These are phyloP conservation scores for Bombus soroeensis DNA, from an alignment of 1,140 invertebrate species.

Conservation along the genomic window DNA sequence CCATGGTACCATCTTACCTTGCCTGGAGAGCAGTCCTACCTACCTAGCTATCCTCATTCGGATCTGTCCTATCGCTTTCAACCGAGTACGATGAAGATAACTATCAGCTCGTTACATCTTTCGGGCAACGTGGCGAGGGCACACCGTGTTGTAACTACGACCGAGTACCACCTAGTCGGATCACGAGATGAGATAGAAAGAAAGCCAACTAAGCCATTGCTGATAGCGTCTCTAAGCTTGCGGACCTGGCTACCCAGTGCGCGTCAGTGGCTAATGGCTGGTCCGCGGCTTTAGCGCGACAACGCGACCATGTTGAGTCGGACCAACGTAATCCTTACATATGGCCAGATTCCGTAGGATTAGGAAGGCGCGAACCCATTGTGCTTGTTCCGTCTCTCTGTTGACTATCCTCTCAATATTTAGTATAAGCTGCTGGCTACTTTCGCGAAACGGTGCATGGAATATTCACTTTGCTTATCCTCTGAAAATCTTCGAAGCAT, in stretches of 20 bases:
- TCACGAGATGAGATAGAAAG: slow-evolving; percentile 72
- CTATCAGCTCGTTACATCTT: slow-evolving; percentile 75
- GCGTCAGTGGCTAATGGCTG: slow-evolving; percentile 69
- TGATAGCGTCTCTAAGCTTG: slow-evolving; percentile 75
- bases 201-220: slow-evolving; percentile 72
- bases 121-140: slow-evolving; percentile 46
- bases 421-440: slow-evolving; percentile 38
- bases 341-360: slow-evolving; percentile 74
- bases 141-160: slow-evolving; percentile 53
- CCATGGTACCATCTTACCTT: slow-evolving; percentile 44
- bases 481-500: neutral
- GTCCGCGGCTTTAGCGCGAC: slow-evolving; percentile 67
- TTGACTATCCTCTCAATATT: slow-evolving; percentile 59
- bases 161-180: slow-evolving; percentile 70
- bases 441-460: slow-evolving; percentile 28
- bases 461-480: slow-evolving; percentile 58
- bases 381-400: slow-evolving; percentile 61
- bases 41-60: slow-evolving; percentile 50
- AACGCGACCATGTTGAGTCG: slow-evolving; percentile 67
- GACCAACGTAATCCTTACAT: slow-evolving; percentile 78
- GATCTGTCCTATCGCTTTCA: slow-evolving; percentile 62
- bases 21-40: slow-evolving; percentile 47
- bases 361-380: slow-evolving; percentile 72
- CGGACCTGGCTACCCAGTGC: slow-evolving; percentile 48
- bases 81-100: slow-evolving; percentile 73